These are phyloP conservation scores for Pogonus chalceus DNA, from an alignment of 1,140 invertebrate genomes.

Conservation along the genomic window DNA sequence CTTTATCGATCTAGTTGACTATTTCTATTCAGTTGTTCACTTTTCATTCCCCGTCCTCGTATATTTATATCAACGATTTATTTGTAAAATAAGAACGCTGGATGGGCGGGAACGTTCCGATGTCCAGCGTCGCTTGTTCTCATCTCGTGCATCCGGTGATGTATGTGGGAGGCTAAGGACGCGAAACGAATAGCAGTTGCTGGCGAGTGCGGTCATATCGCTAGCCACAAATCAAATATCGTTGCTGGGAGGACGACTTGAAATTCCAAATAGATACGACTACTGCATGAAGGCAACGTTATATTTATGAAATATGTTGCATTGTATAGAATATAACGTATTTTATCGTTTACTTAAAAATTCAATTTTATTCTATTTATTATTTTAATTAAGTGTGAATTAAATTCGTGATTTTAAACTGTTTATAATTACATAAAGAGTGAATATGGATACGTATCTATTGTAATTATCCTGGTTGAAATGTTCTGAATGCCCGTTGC, in stretches of 20 bases:
- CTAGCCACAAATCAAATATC: constrained; percentile 1
- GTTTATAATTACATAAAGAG: too few species aligned
- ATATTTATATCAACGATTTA: neutral
- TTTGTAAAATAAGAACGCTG: neutral
- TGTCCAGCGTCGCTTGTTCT: neutral
- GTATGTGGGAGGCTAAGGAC: neutral
- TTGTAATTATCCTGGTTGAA: too few species aligned
- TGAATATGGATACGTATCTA: too few species aligned
- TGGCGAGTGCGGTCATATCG: neutral
- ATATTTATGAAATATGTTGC: neutral
- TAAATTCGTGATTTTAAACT: too few species aligned
- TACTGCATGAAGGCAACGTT: neutral
- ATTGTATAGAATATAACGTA: too few species aligned
- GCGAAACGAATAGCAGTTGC: too few species aligned
- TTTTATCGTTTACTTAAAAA: too few species aligned
- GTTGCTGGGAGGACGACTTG: neutral
- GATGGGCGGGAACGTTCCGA: neutral
- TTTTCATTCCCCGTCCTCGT: neutral
- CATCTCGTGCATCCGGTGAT: neutral
- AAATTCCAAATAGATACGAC: neutral
- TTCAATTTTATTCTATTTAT: too few species aligned
- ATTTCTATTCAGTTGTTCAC: too few species aligned
- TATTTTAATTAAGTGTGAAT: too few species aligned
- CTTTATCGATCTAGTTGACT: neutral
- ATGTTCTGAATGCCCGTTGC: too few species aligned